Base-by-base conservation (phyloP, 2,888 invertebrate genomes). In the Odontomyia ornata region DNA sequence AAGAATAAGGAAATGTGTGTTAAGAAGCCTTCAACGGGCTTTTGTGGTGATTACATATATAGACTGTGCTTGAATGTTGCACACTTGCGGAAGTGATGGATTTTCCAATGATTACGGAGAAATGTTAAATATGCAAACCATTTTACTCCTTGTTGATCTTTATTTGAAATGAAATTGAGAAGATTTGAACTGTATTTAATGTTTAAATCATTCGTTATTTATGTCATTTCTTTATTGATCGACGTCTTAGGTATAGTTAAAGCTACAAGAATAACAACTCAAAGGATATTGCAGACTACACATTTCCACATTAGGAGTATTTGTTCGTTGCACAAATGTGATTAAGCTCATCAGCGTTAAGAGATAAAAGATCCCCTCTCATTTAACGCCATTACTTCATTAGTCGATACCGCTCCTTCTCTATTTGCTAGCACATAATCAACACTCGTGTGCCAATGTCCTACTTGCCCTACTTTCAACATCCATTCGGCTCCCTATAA, bases 391-490 rank as follows among this genome's bases (percentile, higher is more conserved):
- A 60, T 60, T 18, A 25, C 60, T 60, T 60, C 60, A 60, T 60
- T 60, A 60, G 60, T 60, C 25, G 25, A 64, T 30, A 30, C 25
- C 64, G 28, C 25, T 60, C 52, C 30, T 30, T 25, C 30, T 11
- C 13, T 5, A 25, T 46, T 52, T 46, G 13, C n/a, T 3, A 27
- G 21, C 47, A 23, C 1, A 67, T 67, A 25, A 52, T 52, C 25
- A 25, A 15, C 46, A 9, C 71, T 11, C 25, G 27, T 52, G 71
- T 18, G n/a, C 9, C 27, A 52, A 71, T 71, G 71, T 27, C 47
- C 67, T 67, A 67, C 67, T 52, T 46, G 67, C 36, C 67, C 67
- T 67, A 67, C 52, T 71, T 23, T 25, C 71, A 25, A n/a, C 71
- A 23, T 15, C 47, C 30, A 23, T 71, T 67, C 13, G 15, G 71